phyloP scores from a whole-genome alignment of 1,140 invertebrate genomes.

The Scaptomyza graminum region DNA sequence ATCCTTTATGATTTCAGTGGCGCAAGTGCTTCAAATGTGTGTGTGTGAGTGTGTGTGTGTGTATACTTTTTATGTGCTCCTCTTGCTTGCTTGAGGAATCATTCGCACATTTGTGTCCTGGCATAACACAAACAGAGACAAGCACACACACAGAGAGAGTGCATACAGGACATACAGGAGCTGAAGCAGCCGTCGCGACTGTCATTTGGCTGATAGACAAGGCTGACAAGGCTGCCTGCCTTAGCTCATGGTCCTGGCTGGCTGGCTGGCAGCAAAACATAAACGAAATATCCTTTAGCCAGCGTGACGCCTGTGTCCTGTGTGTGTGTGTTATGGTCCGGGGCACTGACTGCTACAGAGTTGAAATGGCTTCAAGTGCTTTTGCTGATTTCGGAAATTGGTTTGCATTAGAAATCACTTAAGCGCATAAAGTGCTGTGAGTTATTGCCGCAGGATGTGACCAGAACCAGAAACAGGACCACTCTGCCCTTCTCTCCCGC shows the following conservation, averaged over 20 bases:
- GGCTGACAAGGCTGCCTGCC: constrained; percentile 46
- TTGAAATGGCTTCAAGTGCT: constrained; percentile 74
- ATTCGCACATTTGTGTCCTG: constrained; percentile 54
- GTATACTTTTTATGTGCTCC: constrained; percentile 43
- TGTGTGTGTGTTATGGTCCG: neutral
- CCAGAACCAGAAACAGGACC: constrained; percentile 27
- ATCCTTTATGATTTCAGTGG: constrained; percentile 72
- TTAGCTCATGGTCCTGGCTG: constrained; percentile 20
- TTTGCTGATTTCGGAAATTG: constrained; percentile 81
- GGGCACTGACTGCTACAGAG: constrained; percentile 5
- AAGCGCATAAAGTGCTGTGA: constrained; percentile 81
- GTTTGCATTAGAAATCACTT: constrained; percentile 82
- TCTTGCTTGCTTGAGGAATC: constrained; percentile 41
- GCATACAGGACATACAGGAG: constrained; percentile 10
- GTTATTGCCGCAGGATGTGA: constrained; percentile 80
- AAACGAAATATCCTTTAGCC: constrained; percentile 66
- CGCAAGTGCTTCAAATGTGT: constrained; percentile 24
- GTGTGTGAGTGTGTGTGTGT: constrained; percentile 8
- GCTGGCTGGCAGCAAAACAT: constrained; percentile 32
- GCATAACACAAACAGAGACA: constrained; percentile 64
- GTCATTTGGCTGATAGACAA: constrained; percentile 76
- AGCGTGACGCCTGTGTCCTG: constrained; percentile 5
- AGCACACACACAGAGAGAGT: constrained; percentile 21
- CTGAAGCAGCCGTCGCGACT: constrained; percentile 60
- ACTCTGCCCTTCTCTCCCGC: neutral